Percentiles rank a stretch among this genome's conserved stretches.
Conservation (phyloP, 1,140 invertebrate species). For the Tetramorium simillimum region DNA sequence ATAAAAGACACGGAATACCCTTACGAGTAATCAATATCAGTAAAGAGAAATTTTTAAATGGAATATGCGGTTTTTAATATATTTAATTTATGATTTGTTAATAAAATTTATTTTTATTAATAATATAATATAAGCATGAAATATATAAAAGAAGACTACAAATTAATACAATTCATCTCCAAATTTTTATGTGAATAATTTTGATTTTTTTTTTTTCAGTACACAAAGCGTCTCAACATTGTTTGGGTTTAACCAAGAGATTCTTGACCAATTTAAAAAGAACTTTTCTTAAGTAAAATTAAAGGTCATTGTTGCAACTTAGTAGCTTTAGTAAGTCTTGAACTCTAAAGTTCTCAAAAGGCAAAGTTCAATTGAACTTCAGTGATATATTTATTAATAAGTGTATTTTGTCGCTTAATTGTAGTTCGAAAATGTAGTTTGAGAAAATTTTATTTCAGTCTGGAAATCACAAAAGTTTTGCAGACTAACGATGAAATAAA, state of each 20-base stretch:
- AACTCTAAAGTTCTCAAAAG: background rate
- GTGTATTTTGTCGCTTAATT: background rate
- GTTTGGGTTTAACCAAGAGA: background rate
- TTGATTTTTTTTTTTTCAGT: background rate
- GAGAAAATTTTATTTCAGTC: slow-evolving; percentile 4
- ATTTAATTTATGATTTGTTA: slow-evolving; percentile 9
- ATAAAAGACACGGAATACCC: background rate
- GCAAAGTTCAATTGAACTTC: background rate
- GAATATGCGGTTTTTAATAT: background rate
- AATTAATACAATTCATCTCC: background rate
- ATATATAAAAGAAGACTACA: background rate
- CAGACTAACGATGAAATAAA: background rate
- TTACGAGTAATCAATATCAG: background rate
- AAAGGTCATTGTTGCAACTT: background rate
- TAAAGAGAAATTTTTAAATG: background rate
- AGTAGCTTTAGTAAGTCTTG: background rate
- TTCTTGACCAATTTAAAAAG: background rate
- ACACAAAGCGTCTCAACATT: background rate
- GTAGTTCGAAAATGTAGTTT: background rate
- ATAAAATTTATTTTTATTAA: slow-evolving; percentile 21
- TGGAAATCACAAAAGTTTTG: background rate
- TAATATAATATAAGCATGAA: background rate
- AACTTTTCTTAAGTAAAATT: background rate
- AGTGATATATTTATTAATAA: background rate
- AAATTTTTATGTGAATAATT: background rate